phyloP scores from a whole-genome alignment of 2,888 invertebrate genomes.

The Horisme vitalbata region DNA sequence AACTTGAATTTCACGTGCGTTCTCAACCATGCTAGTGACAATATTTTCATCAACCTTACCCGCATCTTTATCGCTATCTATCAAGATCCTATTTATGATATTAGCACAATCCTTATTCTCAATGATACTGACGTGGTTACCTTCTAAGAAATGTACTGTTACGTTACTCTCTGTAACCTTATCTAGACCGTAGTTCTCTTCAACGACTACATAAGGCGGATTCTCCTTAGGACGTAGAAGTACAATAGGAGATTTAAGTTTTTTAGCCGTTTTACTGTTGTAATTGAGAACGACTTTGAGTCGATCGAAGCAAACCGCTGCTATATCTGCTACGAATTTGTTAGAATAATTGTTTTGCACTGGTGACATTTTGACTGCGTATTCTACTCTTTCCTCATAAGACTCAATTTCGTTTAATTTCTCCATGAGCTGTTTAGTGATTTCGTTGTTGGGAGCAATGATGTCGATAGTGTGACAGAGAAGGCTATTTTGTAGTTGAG shows the following conservation, averaged over 20 bases:
- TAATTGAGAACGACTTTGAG: conserved; percentile 78
- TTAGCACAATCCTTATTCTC: conserved; percentile 85
- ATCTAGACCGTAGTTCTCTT: conserved; percentile 86
- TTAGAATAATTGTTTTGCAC: conserved; percentile 64
- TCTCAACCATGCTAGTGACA: conserved; percentile 66
- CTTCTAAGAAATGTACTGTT: conserved; percentile 85
- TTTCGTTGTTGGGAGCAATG: conserved; percentile 65
- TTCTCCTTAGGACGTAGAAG: conserved; percentile 85
- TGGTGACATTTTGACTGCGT: conserved; percentile 63
- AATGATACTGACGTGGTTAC: conserved; percentile 87
- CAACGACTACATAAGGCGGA: conserved; percentile 73
- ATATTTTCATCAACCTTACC: conserved; percentile 55
- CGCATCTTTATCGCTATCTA: conserved; percentile 43
- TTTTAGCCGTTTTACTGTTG: conserved; percentile 66
- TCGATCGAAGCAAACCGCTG: conserved; percentile 70
- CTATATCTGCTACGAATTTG: conserved; percentile 52
- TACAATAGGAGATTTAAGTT: conserved; percentile 82
- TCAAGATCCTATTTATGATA: conserved; percentile 80
- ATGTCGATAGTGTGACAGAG: conserved; percentile 82
- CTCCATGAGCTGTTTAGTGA: conserved; percentile 56
- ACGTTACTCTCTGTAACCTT: conserved; percentile 82
- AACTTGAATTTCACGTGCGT: conserved; percentile 51
- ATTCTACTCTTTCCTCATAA: conserved; percentile 82
- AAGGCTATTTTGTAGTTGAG: conserved; percentile 81
- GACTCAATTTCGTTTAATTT: conserved; percentile 78